These are phyloP conservation scores for Hassar affinis DNA, from an alignment of 2,113 vertebrate species.

Conservation along the genomic window DNA sequence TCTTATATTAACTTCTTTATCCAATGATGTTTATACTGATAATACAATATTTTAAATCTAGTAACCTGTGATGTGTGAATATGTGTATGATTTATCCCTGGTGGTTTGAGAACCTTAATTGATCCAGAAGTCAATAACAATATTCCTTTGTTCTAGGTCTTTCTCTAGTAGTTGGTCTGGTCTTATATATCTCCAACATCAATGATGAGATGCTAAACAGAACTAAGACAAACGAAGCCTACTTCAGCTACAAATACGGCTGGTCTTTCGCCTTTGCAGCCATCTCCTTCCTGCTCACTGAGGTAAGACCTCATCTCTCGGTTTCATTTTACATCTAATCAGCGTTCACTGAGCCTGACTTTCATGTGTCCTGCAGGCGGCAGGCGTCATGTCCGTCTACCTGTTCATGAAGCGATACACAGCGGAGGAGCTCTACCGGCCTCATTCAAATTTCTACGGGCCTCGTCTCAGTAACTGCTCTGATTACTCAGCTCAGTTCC, in stretches of 20 bases:
- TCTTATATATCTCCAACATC: slow-evolving; percentile 91
- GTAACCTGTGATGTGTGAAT: too few species aligned
- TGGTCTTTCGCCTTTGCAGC: slow-evolving; percentile 92
- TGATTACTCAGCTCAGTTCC: slow-evolving; percentile 87
- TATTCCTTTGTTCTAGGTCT: slow-evolving; percentile 71
- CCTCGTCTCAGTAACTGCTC: slow-evolving; percentile 92
- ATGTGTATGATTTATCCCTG: too few species aligned
- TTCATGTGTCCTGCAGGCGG: slow-evolving; percentile 67
- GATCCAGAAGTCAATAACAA: not conserved
- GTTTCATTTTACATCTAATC: not conserved
- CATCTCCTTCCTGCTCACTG: slow-evolving; percentile 88
- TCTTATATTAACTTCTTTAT: too few species aligned
- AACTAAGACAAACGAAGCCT: slow-evolving; percentile 83
- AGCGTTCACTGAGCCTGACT: not conserved
- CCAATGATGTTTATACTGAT: too few species aligned
- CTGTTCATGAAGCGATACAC: slow-evolving; percentile 93
- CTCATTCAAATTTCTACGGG: slow-evolving; percentile 83
- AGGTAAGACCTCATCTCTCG: slow-evolving; percentile 70
- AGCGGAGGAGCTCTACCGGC: slow-evolving; percentile 84
- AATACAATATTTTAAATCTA: too few species aligned
- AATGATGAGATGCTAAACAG: slow-evolving; percentile 89
- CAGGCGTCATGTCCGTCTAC: slow-evolving; percentile 90
- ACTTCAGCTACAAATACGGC: slow-evolving; percentile 89
- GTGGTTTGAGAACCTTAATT: too few species aligned
- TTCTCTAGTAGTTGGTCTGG: slow-evolving; percentile 86